Evolutionary conservation across 2,888 invertebrate genomes (phyloP).

Genomic region (Electrophaes corylata): DNA sequence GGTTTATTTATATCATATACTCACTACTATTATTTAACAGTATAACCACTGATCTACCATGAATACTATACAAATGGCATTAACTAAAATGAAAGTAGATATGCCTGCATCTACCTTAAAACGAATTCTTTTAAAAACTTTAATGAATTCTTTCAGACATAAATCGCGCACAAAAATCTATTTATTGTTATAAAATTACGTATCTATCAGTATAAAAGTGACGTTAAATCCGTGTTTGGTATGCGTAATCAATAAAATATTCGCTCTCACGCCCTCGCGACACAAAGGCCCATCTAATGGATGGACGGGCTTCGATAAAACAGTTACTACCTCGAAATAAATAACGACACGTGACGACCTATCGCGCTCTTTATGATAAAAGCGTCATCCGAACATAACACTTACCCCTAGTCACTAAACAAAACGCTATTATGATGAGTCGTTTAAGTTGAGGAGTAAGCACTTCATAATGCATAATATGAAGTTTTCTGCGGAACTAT

Average conservation of each 20-base stretch:
- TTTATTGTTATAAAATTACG: constrained; percentile 37
- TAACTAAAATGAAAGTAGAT: neutral
- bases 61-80: neutral
- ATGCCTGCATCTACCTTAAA: neutral
- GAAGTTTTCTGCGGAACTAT: constrained; percentile 1
- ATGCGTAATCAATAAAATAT: constrained; percentile 54
- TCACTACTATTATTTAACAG: no score
- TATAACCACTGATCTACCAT: no score
- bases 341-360: constrained; percentile 56
- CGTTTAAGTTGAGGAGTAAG: neutral
- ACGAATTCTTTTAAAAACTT: neutral
- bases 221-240: constrained; percentile 41
- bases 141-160: constrained; percentile 26
- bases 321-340: constrained; percentile 66
- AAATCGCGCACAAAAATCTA: constrained; percentile 32
- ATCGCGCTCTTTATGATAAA: constrained; percentile 56
- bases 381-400: constrained; percentile 32
- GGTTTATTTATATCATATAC: no score
- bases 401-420: constrained; percentile 22
- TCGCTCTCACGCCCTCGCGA: constrained; percentile 56
- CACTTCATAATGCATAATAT: neutral
- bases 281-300: constrained; percentile 58
- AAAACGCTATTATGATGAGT: constrained; percentile 25
- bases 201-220: constrained; percentile 40
- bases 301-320: constrained; percentile 62